phyloP scores from a whole-genome alignment of 2,113 vertebrate genomes.

The Clinocottus analis region DNA sequence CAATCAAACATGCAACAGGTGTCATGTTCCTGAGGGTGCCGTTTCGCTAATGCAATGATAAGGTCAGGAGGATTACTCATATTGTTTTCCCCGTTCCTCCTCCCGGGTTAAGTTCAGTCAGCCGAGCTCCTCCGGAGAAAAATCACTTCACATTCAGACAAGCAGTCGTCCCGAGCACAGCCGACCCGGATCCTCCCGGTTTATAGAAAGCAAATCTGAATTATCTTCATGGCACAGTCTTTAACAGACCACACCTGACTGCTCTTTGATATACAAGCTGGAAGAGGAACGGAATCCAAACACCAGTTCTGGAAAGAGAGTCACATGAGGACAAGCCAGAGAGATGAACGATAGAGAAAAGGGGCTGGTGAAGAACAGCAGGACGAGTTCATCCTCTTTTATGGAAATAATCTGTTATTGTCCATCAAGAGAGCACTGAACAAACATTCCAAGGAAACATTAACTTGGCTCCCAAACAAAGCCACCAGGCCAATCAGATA shows the following conservation, averaged over 20 bases:
- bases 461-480: constrained; percentile 63
- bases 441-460: constrained; percentile 66
- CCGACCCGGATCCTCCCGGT: constrained; percentile 54
- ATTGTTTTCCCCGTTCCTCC: constrained; percentile 45
- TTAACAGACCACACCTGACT: constrained; percentile 62
- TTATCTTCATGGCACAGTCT: constrained; percentile 50
- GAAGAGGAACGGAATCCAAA: constrained; percentile 48
- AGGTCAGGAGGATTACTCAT: constrained; percentile 64
- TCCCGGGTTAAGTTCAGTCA: constrained; percentile 31
- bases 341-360: constrained; percentile 47
- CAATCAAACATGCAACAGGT: constrained; percentile 35
- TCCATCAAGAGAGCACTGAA: constrained; percentile 57
- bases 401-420: constrained; percentile 70
- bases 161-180: constrained; percentile 40
- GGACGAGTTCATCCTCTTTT: constrained; percentile 52
- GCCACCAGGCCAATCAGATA: constrained; percentile 58
- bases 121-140: constrained; percentile 44
- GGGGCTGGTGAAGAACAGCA: constrained; percentile 13
- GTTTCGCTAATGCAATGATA: constrained; percentile 60
- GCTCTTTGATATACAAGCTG: constrained; percentile 44
- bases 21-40: constrained; percentile 46
- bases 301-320: constrained; percentile 24
- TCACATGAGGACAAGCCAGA: constrained; percentile 29
- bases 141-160: constrained; percentile 65
- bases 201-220: constrained; percentile 42